A percentile compares a stretch with the other conserved stretches of the same genome.
phyloP scores from a whole-genome alignment of 1,140 invertebrate species.

The Caerostris extrusa region DNA sequence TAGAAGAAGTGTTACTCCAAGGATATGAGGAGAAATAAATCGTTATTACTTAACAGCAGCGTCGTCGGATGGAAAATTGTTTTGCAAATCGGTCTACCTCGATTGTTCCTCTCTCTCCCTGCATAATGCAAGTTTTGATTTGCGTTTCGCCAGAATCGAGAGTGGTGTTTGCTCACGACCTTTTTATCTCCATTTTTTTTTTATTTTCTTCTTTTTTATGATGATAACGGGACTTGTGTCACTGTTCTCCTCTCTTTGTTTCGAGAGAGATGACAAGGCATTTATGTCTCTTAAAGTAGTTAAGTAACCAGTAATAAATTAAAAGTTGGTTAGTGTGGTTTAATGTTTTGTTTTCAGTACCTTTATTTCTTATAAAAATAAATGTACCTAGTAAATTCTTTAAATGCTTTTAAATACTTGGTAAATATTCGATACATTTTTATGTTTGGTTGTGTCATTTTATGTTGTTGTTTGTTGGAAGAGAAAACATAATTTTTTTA shows the following conservation, averaged over 20 bases:
- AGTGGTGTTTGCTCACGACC: neutral
- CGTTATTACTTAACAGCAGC: neutral
- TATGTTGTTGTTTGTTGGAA: no score
- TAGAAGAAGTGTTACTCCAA: neutral
- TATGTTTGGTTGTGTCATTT: no score
- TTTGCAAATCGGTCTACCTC: neutral
- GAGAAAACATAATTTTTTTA: no score
- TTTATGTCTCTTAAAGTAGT: no score
- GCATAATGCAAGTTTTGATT: neutral
- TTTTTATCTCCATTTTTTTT: neutral
- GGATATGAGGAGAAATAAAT: neutral
- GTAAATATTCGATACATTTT: no score
- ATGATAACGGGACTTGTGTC: neutral
- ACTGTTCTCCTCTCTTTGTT: neutral
- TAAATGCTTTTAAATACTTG: no score
- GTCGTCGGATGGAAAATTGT: neutral
- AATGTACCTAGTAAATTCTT: no score
- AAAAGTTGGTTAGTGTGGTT: no score
- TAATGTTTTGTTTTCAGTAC: no score
- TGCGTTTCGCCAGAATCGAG: neutral
- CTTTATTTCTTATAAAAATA: no score
- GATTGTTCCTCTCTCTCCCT: neutral
- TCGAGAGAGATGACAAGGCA: no score
- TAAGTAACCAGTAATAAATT: no score
- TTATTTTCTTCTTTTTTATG: neutral